Percentiles rank a stretch among this genome's conserved stretches.
Evolutionary conservation across 2,888 invertebrate species (phyloP).

Genomic region (Dorcus hopei): DNA sequence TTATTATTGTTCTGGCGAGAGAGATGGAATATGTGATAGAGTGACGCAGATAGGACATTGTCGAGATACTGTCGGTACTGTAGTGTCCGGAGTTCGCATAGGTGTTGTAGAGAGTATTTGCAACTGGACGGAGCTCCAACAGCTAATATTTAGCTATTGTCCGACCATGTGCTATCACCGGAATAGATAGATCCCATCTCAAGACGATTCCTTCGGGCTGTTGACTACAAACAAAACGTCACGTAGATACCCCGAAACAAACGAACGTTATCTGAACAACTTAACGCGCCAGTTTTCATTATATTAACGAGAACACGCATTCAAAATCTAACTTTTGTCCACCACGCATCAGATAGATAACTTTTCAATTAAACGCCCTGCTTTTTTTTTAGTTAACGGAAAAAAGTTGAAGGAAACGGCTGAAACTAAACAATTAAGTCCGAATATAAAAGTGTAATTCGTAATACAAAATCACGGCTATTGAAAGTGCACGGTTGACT

Average conservation of each 20-base stretch:
- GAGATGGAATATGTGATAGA: background rate
- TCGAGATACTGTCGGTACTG: background rate
- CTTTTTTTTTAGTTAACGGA: background rate
- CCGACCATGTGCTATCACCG: background rate
- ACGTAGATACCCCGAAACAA: too few relatives aligned
- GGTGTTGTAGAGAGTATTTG: background rate
- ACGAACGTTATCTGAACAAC: too few relatives aligned
- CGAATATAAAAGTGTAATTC: background rate
- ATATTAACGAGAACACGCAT: too few relatives aligned
- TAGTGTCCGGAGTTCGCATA: too few relatives aligned
- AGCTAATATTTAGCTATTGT: background rate
- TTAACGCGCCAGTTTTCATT: too few relatives aligned
- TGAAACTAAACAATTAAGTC: background rate
- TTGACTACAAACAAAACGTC: too few relatives aligned
- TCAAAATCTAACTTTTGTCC: too few relatives aligned
- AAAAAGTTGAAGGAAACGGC: background rate
- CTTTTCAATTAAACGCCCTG: background rate
- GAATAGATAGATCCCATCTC: background rate
- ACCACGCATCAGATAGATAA: background rate
- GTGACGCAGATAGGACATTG: background rate
- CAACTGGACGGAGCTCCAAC: background rate
- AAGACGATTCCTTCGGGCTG: background rate
- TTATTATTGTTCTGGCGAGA: background rate
- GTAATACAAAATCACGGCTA: conserved; percentile 1
- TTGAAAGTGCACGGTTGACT: background rate